Conservation (phyloP, 1,140 invertebrate genomes). For the Drosophila chauvacae region DNA sequence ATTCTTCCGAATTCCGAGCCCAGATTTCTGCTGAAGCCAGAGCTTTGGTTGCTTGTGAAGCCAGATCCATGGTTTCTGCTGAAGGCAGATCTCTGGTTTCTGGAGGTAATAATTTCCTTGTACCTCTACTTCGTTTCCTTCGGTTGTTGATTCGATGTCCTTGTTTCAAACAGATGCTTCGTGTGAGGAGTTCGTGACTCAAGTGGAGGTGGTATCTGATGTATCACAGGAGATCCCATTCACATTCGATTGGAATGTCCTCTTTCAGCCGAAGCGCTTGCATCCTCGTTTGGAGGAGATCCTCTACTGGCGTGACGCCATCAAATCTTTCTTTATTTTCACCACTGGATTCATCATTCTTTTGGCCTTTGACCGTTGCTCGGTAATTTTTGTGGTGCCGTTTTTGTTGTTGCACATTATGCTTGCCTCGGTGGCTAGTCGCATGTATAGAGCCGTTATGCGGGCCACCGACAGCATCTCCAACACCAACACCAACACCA, state of each 20-base stretch:
- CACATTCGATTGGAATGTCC: not conserved
- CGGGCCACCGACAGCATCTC: conserved; percentile 86
- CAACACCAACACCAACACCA: too few species aligned
- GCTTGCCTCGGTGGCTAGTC: conserved; percentile 93
- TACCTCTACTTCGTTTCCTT: too few species aligned
- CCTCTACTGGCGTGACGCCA: conserved; percentile 98
- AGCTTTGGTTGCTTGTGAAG: too few species aligned
- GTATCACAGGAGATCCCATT: not conserved
- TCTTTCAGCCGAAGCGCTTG: not conserved
- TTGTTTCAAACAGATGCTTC: too few species aligned
- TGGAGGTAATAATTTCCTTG: too few species aligned
- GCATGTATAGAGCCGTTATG: conserved; percentile 97
- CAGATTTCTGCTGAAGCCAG: too few species aligned
- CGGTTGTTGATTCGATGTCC: too few species aligned
- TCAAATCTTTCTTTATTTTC: conserved; percentile 96
- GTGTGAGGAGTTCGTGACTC: too few species aligned
- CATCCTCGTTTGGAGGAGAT: conserved; percentile 90
- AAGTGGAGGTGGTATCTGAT: too few species aligned
- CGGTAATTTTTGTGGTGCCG: conserved; percentile 96
- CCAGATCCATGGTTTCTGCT: too few species aligned
- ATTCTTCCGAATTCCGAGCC: too few species aligned
- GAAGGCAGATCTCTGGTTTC: too few species aligned
- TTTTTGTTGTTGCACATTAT: conserved; percentile 94
- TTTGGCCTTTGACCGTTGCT: conserved; percentile 96
- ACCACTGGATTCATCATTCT: conserved; percentile 93